phyloP scores from a whole-genome alignment of 2,113 vertebrate genomes.

The Azemiops feae region DNA sequence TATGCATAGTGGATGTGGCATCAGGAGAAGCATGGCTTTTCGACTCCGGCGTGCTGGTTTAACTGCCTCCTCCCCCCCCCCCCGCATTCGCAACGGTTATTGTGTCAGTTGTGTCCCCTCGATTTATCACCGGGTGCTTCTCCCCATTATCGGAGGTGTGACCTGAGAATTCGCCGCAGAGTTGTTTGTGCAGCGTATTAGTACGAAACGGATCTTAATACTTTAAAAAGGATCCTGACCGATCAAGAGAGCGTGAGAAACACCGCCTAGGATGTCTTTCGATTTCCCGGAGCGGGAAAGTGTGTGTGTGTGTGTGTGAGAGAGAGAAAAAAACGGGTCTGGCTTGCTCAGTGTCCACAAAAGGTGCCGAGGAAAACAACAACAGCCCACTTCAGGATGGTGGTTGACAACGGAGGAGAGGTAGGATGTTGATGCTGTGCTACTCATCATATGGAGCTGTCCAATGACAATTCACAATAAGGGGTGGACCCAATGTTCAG shows the following conservation, averaged over 20 bases:
- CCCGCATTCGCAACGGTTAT: too few species aligned
- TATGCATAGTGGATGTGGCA: background rate
- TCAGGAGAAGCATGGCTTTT: background rate
- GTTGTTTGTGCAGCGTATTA: background rate
- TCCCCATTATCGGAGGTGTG: background rate
- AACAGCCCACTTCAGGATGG: background rate
- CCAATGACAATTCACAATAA: background rate
- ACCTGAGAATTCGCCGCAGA: background rate
- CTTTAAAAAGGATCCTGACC: background rate
- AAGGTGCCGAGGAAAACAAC: background rate
- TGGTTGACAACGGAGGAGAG: background rate
- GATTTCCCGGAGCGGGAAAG: background rate
- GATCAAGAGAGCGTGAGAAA: background rate
- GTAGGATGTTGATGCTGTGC: background rate
- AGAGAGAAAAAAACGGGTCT: background rate
- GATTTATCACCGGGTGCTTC: background rate
- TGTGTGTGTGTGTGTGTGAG: background rate
- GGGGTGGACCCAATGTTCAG: background rate
- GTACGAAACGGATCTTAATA: background rate
- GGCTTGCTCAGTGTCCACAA: background rate
- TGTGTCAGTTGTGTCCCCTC: background rate
- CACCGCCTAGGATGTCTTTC: background rate
- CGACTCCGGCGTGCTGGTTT: background rate
- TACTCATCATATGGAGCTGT: background rate
- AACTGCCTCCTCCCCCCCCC: background rate